Percentiles rank a stretch among this genome's conserved stretches.
phyloP scores from a whole-genome alignment of 1,140 invertebrate species.

The Pinna nobilis region DNA sequence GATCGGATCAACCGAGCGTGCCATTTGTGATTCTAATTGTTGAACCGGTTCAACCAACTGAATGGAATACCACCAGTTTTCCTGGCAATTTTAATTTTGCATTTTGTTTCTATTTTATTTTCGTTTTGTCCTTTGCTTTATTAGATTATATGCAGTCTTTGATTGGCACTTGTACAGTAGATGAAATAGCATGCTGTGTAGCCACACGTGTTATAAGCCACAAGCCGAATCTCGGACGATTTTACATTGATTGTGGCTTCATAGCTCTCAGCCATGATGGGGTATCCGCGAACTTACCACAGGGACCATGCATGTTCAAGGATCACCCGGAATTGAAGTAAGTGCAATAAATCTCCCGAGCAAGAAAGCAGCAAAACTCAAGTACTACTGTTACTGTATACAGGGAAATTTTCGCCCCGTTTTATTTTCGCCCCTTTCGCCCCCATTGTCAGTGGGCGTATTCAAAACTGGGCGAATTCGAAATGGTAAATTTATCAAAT shows the following conservation, averaged over 20 bases:
- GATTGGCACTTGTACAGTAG: constrained; percentile 57
- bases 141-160: constrained; percentile 63
- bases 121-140: not conserved
- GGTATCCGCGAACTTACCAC: constrained; percentile 14
- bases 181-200: constrained; percentile 66
- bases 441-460: no score
- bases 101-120: not conserved
- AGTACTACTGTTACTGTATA: constrained; percentile 1
- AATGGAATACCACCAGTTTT: no score
- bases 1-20: no score
- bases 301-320: constrained; percentile 48
- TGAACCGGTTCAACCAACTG: no score
- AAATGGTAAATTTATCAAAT: no score
- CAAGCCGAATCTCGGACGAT: constrained; percentile 59
- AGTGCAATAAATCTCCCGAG: constrained; percentile 10
- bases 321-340: constrained; percentile 59
- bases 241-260: constrained; percentile 71
- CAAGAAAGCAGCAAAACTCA: constrained; percentile 14
- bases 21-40: no score
- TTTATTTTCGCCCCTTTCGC: no score
- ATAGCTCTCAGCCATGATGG: constrained; percentile 61
- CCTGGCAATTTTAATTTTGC: no score
- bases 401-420: constrained; percentile 2
- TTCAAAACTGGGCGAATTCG: no score
- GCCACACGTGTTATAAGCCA: constrained; percentile 70